Evolutionary conservation across 2,797 vertebrate species (phyloP).

Genomic region (Myotis pilosus): DNA sequence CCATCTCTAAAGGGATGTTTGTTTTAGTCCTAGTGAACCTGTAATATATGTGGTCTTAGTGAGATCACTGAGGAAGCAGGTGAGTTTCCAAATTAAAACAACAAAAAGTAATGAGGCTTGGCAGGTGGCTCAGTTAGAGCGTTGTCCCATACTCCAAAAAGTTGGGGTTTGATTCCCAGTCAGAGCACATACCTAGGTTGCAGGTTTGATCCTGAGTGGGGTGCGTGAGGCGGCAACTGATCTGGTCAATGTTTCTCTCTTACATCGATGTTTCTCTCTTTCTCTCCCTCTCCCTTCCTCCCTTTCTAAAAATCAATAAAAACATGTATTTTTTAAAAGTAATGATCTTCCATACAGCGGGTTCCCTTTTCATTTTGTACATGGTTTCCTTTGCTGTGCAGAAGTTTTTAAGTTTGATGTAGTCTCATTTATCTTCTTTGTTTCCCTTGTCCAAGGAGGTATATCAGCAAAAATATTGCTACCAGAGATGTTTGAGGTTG

Average conservation of each 20-base stretch:
- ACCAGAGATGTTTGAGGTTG: neutral
- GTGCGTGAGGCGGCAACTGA: neutral
- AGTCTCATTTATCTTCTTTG: neutral
- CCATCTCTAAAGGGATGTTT: neutral
- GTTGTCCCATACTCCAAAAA: neutral
- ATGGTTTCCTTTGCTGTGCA: neutral
- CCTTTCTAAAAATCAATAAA: neutral
- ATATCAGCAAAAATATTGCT: neutral
- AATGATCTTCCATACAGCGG: neutral
- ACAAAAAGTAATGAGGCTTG: neutral
- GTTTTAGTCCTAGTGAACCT: neutral
- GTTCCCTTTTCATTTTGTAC: neutral
- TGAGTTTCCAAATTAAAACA: conserved; percentile 8
- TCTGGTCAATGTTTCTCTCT: neutral
- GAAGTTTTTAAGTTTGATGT: neutral
- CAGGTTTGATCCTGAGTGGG: neutral
- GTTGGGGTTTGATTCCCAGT: neutral
- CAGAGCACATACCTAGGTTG: neutral
- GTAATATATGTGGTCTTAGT: neutral
- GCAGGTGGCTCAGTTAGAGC: neutral
- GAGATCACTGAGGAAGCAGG: neutral
- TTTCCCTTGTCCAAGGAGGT: neutral
- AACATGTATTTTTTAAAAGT: neutral
- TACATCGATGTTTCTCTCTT: neutral
- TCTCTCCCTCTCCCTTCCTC: neutral